Percentiles rank a stretch among this genome's conserved stretches.
Conservation (phyloP, 2,888 invertebrate genomes). For the Euplagia quadripunctaria region DNA sequence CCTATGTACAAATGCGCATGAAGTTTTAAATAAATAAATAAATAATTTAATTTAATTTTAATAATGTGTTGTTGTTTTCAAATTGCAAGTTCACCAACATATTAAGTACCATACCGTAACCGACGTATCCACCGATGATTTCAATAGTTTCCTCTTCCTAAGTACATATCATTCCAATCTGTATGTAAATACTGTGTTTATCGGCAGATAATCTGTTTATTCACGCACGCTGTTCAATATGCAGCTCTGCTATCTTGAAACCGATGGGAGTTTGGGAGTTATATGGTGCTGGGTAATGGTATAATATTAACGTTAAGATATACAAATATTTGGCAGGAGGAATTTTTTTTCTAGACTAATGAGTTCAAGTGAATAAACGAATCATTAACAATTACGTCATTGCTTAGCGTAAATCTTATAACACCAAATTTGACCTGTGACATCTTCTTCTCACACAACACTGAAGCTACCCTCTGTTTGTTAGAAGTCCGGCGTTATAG, state of each 20-base stretch:
- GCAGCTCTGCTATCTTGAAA: slow-evolving; percentile 10
- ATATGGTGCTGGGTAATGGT: not conserved
- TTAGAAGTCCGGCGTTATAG: no score
- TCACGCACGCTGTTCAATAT: slow-evolving; percentile 17
- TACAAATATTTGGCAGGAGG: not conserved
- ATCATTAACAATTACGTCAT: no score
- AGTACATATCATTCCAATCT: slow-evolving; percentile 16
- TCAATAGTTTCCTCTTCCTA: slow-evolving; percentile 13
- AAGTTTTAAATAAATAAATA: no score
- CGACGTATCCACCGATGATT: not conserved
- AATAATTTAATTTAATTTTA: no score
- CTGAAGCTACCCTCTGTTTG: no score
- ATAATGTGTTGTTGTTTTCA: not conserved
- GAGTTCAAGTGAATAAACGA: no score
- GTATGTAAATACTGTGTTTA: slow-evolving; percentile 24
- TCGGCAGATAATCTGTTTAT: slow-evolving; percentile 24
- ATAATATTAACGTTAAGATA: slow-evolving; percentile 1
- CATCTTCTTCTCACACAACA: no score
- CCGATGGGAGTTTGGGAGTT: not conserved
- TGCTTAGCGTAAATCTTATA: no score
- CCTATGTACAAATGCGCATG: no score
- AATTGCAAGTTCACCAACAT: not conserved
- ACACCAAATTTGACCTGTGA: no score
- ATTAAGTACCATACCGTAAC: not conserved
- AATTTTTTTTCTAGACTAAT: not conserved